Evolutionary conservation across 2,888 invertebrate genomes (phyloP), one percentile per base, ranked within the genome.

Genomic region (Doris montereyensis): DNA sequence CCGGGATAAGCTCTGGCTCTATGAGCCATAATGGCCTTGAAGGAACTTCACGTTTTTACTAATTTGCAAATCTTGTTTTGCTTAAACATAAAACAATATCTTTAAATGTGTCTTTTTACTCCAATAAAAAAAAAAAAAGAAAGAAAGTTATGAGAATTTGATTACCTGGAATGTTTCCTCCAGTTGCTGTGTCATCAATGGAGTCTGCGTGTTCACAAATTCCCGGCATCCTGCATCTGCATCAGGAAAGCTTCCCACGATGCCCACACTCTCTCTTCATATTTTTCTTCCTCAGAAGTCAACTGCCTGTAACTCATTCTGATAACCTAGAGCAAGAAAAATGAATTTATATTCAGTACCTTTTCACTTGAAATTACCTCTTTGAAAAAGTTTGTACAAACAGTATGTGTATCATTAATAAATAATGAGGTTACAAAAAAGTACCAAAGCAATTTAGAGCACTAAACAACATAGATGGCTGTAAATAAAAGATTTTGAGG

Each of bases 201-300:
- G 90, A 1, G 89, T 89, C 85, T 91, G 90, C 4, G 87, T 89
- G 85, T 87, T 90, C 52, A 90, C 89, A 84, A 89, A 91, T 83
- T 90, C 90, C 88, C 85, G 0, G 89, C 90, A 71, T 90, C 89
- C 81, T 90, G 90, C 85, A 90, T 88, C 83, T 88, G 87, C 78
- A 87, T 85, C 41, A 88, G 85, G 84, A 91, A 90, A 2, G 87
- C 85, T 68, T 90, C 89, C 90, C 90, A 90, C 17, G 84, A 82
- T 0, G 86, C 83, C 85, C 87, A 85, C 34, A 89, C 87, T 81
- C 84, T 82, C 81, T 89, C 89, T 81, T 91, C 90, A 79, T 85
- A 82, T 67, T 86, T 87, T 81, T 90, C 90, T 78, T 91, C 90
- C 41, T 89, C 89, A 13, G 86, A 76, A 0, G 87, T 87, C 83